Evolutionary conservation across 2,888 invertebrate species (phyloP).

Genomic region (Ormyrus thymus): DNA sequence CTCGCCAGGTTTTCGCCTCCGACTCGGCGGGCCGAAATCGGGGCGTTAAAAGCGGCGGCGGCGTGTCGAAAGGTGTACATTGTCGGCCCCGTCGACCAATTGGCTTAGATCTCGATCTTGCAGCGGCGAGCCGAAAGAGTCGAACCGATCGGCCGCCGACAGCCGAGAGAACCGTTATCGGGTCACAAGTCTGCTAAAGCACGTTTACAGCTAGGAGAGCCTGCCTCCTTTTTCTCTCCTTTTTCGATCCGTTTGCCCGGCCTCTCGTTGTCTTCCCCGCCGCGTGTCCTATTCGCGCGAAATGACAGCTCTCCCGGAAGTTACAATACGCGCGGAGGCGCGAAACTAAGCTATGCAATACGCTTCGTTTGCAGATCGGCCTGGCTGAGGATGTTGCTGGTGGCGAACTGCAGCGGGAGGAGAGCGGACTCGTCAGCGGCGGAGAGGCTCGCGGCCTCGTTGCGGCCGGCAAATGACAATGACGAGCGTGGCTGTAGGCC

Average conservation of each 20-base stretch:
- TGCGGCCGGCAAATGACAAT: conserved; percentile 70
- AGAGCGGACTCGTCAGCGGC: conserved; percentile 33
- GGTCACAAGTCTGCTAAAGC: conserved; percentile 57
- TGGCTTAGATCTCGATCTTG: not conserved
- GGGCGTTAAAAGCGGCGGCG: conserved; percentile 17
- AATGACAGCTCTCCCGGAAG: conserved; percentile 35
- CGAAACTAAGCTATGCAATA: not conserved
- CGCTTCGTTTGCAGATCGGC: conserved; percentile 39
- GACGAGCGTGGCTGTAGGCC: conserved; percentile 74
- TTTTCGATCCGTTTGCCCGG: too few relatives aligned
- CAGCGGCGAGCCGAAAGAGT: conserved; percentile 20
- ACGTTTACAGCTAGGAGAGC: conserved; percentile 25
- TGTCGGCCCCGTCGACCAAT: not conserved
- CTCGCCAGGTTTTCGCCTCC: too few relatives aligned
- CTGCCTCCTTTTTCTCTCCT: not conserved
- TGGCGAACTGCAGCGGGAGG: conserved; percentile 13
- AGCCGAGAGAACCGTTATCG: conserved; percentile 64
- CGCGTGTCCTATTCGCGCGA: not conserved
- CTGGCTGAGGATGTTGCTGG: conserved; percentile 35
- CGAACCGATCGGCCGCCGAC: conserved; percentile 61
- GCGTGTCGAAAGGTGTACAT: not conserved
- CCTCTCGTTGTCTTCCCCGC: not conserved
- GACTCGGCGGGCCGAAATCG: not conserved
- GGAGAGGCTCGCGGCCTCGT: conserved; percentile 56
- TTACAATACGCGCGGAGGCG: conserved; percentile 50